A percentile compares a stretch with the other conserved stretches of the same genome.
Conservation (phyloP, 2,113 vertebrate species). For the Suricata suricatta region DNA sequence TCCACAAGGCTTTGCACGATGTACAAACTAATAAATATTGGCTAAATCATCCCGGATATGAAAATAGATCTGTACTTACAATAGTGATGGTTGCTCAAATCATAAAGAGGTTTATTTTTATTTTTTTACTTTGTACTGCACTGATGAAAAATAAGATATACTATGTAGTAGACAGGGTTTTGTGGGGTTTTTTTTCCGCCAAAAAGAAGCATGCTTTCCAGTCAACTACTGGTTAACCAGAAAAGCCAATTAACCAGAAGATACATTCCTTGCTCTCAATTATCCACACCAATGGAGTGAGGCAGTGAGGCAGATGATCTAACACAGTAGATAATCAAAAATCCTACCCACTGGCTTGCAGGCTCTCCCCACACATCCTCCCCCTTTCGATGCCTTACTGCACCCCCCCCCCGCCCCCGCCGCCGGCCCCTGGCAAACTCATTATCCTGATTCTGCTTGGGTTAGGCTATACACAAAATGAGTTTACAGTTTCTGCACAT, state of each 20-base stretch:
- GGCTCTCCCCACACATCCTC: not conserved
- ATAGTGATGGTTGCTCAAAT: not conserved
- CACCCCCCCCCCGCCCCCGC: not conserved
- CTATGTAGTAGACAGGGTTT: not conserved
- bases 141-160: slow-evolving; percentile 1
- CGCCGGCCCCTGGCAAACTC: not conserved
- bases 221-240: slow-evolving; percentile 62
- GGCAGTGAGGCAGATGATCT: slow-evolving; percentile 65
- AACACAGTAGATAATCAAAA: slow-evolving; percentile 69
- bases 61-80: not conserved
- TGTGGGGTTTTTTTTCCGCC: not conserved
- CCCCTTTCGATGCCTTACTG: not conserved
- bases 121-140: not conserved
- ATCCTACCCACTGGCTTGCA: not conserved
- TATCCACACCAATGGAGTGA: slow-evolving; percentile 59
- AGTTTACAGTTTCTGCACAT: not conserved
- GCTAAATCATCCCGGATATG: not conserved
- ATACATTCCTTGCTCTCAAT: slow-evolving; percentile 67
- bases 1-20: not conserved
- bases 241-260: slow-evolving; percentile 69
- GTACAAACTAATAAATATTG: not conserved
- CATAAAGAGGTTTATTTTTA: not conserved
- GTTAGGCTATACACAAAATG: not conserved
- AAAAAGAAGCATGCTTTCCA: slow-evolving; percentile 1
- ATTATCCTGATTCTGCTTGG: slow-evolving; percentile 11